Evolutionary conservation across 2,888 invertebrate species (phyloP).

Genomic region (Ypsolopha sequella): DNA sequence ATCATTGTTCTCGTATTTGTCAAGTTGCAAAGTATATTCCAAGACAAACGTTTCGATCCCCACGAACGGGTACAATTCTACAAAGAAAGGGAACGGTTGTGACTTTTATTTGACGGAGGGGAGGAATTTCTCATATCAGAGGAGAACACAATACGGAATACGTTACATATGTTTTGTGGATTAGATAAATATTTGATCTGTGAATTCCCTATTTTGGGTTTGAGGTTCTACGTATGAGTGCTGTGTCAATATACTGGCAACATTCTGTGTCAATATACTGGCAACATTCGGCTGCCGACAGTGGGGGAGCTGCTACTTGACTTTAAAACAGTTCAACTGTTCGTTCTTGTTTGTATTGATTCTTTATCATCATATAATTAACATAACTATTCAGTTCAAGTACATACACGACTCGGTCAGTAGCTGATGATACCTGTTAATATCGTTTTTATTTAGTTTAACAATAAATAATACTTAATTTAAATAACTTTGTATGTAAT

Average conservation of each 20-base stretch:
- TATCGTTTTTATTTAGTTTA: too few species aligned
- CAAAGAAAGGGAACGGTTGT: constrained; percentile 1
- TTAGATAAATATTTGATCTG: constrained; percentile 1
- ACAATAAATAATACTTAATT: too few species aligned
- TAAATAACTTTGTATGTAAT: too few species aligned
- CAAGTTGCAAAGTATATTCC: neutral
- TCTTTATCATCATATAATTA: too few species aligned
- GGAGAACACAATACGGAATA: neutral
- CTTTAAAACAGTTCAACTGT: too few species aligned
- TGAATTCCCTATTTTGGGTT: neutral
- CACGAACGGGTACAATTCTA: neutral
- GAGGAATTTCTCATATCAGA: neutral
- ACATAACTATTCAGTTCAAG: too few species aligned
- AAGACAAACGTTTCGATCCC: constrained; percentile 6
- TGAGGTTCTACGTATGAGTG: neutral
- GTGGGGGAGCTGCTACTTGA: too few species aligned
- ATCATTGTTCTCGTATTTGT: neutral
- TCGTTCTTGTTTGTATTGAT: too few species aligned
- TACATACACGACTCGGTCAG: too few species aligned
- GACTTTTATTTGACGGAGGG: constrained; percentile 5
- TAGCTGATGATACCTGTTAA: too few species aligned
- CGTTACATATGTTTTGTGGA: constrained; percentile 1
- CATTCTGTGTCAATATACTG: neutral
- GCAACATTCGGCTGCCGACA: too few species aligned
- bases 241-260: neutral